These are phyloP conservation scores for Digitonthophagus gazella DNA, from an alignment of 2,888 invertebrate genomes.

Conservation along the genomic window DNA sequence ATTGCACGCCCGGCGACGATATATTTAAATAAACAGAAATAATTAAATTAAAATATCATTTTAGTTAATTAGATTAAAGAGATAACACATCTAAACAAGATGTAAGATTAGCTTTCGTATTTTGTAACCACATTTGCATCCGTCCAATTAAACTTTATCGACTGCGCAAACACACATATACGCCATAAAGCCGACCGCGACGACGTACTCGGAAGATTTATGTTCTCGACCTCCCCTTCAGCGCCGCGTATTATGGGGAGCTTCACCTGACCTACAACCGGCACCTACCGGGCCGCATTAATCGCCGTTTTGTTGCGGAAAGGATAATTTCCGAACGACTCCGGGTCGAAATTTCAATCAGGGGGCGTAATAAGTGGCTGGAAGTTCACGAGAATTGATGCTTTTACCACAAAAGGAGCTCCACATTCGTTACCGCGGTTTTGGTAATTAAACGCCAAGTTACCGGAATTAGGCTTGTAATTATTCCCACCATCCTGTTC, in stretches of 20 bases:
- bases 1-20: no score
- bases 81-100: no score
- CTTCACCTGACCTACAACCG: slow-evolving; percentile 6
- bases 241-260: not conserved
- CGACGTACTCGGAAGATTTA: slow-evolving; percentile 5
- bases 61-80: no score
- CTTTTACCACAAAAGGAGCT: not conserved
- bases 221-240: slow-evolving; percentile 1
- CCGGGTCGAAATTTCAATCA: not conserved
- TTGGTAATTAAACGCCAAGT: not conserved
- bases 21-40: no score
- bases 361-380: not conserved
- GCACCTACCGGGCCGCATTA: not conserved
- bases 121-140: not conserved
- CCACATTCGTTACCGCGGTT: not conserved
- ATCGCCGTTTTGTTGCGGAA: not conserved
- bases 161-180: slow-evolving; percentile 15
- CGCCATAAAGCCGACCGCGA: slow-evolving; percentile 7
- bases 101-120: not conserved
- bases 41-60: no score
- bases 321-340: not conserved
- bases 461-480: not conserved
- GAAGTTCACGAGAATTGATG: not conserved
- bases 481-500: not conserved
- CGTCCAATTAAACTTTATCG: slow-evolving; percentile 11